These are phyloP conservation scores for Thera britannica DNA, from an alignment of 2,888 invertebrate species.

Conservation along the genomic window DNA sequence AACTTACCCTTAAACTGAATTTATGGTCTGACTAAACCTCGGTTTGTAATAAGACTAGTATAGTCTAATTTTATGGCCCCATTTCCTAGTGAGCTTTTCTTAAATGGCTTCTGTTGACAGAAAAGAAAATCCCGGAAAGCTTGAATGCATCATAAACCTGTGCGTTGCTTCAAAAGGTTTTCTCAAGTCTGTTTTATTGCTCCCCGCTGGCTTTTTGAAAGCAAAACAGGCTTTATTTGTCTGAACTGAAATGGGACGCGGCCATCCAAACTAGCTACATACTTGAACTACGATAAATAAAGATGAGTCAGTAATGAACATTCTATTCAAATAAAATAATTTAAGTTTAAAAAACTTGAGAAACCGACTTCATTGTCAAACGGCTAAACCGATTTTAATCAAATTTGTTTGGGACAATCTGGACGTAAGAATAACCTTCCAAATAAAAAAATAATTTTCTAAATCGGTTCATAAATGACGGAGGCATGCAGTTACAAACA, in stretches of 20 bases:
- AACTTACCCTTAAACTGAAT: not conserved
- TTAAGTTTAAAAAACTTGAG: too few relatives aligned
- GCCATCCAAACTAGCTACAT: constrained; percentile 12
- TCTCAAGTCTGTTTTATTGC: constrained; percentile 46
- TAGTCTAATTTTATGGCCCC: constrained; percentile 32
- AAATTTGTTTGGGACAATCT: too few relatives aligned
- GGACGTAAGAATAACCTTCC: too few relatives aligned
- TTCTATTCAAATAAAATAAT: constrained; percentile 7
- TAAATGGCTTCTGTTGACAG: constrained; percentile 48
- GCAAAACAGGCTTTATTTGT: constrained; percentile 34
- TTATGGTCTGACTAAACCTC: not conserved
- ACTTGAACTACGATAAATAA: constrained; percentile 12
- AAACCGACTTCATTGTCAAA: too few relatives aligned
- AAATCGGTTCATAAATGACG: too few relatives aligned
- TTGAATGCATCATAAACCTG: constrained; percentile 51
- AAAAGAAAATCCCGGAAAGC: constrained; percentile 51
- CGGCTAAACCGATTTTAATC: too few relatives aligned
- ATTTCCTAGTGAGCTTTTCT: constrained; percentile 35
- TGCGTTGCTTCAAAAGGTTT: constrained; percentile 51
- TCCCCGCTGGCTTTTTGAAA: constrained; percentile 36
- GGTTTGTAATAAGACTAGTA: not conserved
- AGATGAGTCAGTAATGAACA: not conserved
- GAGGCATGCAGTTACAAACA: too few relatives aligned
- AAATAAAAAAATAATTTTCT: too few relatives aligned
- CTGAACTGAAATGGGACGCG: constrained; percentile 11